These are phyloP conservation scores for Lasioglossum albipes DNA, from an alignment of 1,140 invertebrate genomes.

Conservation along the genomic window DNA sequence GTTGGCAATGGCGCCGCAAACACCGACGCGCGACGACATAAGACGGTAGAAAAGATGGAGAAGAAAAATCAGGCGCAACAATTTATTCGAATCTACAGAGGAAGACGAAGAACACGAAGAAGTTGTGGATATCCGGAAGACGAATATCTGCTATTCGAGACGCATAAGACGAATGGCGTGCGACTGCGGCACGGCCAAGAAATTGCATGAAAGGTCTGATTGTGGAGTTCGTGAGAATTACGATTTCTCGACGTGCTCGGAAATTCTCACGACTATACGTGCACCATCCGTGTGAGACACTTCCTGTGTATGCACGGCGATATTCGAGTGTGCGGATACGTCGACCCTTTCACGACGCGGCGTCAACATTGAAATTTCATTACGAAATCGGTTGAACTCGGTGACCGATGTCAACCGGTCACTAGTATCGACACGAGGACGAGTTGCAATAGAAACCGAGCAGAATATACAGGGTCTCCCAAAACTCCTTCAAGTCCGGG, in stretches of 20 bases:
- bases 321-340: conserved; percentile 13
- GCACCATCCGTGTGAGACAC: not conserved
- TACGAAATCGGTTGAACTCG: conserved; percentile 11
- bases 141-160: conserved; percentile 7
- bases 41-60: too few species aligned
- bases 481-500: too few species aligned
- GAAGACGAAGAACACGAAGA: not conserved
- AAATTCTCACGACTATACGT: conserved; percentile 49
- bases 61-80: not conserved
- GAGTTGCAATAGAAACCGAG: not conserved
- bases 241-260: conserved; percentile 44
- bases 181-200: conserved; percentile 32
- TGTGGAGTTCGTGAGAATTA: conserved; percentile 55
- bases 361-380: not conserved
- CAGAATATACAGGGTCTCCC: too few species aligned
- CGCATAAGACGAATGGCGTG: conserved; percentile 35
- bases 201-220: conserved; percentile 48
- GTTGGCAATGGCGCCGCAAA: too few species aligned
- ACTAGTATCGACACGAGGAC: not conserved
- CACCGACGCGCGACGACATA: too few species aligned
- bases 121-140: conserved; percentile 6
- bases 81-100: not conserved
- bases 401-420: not conserved
- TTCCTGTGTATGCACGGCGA: not conserved
- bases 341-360: not conserved